Evolutionary conservation across 2,113 vertebrate genomes (phyloP).

Genomic region (Dipodomys stephensi): DNA sequence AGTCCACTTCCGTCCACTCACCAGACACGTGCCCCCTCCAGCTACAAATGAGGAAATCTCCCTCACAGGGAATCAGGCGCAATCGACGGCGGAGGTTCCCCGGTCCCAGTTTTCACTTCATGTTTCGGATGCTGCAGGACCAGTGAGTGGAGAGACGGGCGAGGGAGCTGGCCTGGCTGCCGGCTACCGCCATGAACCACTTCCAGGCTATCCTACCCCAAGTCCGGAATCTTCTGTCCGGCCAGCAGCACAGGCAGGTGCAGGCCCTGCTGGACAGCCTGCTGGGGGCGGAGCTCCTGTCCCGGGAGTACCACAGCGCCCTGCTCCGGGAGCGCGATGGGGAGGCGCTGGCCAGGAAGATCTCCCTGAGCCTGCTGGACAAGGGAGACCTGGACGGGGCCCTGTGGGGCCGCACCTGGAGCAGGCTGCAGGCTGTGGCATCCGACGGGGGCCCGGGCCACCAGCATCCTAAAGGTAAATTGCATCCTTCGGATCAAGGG

Average conservation of each 20-base stretch:
- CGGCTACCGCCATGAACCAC: constrained; percentile 81
- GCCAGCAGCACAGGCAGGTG: constrained; percentile 74
- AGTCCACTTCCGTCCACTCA: neutral
- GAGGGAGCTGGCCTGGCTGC: neutral
- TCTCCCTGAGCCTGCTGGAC: constrained; percentile 87
- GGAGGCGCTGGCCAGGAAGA: constrained; percentile 87
- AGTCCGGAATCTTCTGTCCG: constrained; percentile 82
- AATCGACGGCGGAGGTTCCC: constrained; percentile 30
- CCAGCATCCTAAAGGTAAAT: constrained; percentile 74
- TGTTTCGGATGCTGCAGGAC: constrained; percentile 77
- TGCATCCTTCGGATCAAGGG: neutral
- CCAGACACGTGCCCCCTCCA: neutral
- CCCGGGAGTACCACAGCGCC: constrained; percentile 85
- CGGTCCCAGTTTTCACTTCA: constrained; percentile 82
- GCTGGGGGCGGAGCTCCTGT: constrained; percentile 85
- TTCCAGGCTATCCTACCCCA: constrained; percentile 86
- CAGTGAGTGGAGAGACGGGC: constrained; percentile 27
- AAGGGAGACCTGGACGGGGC: constrained; percentile 80
- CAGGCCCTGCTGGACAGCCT: constrained; percentile 80
- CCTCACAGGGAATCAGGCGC: constrained; percentile 48
- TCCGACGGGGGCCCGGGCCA: neutral
- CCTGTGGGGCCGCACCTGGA: constrained; percentile 52
- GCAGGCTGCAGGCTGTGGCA: neutral
- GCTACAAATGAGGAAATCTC: constrained; percentile 83
- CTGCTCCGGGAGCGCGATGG: constrained; percentile 82